Evolutionary conservation across 2,113 vertebrate genomes (phyloP), one percentile per base, ranked within the genome.

Genomic region (Eurypyga helias): DNA sequence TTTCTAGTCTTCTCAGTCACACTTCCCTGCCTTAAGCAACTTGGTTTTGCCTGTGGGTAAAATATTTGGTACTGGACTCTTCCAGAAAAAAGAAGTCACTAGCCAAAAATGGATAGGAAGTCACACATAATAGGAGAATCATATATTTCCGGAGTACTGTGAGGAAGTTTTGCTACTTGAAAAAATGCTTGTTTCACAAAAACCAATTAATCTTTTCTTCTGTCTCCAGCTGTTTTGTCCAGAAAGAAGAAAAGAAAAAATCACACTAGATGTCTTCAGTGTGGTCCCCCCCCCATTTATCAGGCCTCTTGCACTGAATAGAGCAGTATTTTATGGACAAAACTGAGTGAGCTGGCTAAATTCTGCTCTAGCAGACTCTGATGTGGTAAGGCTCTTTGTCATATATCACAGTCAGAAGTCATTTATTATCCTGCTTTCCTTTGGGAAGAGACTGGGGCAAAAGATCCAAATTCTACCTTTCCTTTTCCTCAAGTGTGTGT

Each of bases 351-450:
- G 87, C 91, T 97, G 76, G 90, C 87, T 98, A 87, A 55, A 92
- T 97, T 97, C 97, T 96, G 93, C 96, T 91, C 70, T 83, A 95
- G 90, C 94, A 94, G 83, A 91, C 94, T 96, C 92, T 96, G 92
- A 97, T 96, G 96, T 93, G 92, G 85, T 92, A 92, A 95, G 94
- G 92, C 87, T 97, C 95, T 97, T 98, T 97, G 96, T 98, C 96
- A 91, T 95, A 69, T 97, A 95, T 97, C 96, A 97, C 93, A 96
- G 96, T 96, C 92, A 97, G 95, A 96, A 97, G 91, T 97, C 96
- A 97, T 98, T 98, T 98, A 97, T 98, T 97, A 96, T 97, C 88
- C 77, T 93, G 90, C 95, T 97, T 97, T 97, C 97, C 70, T 94
- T 77, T 85, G 91, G 96, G 96, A 96, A 95, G 94, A 97, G 94